These are phyloP conservation scores for Raja brachyura DNA, from an alignment of 2,113 vertebrate genomes.

Conservation along the genomic window DNA sequence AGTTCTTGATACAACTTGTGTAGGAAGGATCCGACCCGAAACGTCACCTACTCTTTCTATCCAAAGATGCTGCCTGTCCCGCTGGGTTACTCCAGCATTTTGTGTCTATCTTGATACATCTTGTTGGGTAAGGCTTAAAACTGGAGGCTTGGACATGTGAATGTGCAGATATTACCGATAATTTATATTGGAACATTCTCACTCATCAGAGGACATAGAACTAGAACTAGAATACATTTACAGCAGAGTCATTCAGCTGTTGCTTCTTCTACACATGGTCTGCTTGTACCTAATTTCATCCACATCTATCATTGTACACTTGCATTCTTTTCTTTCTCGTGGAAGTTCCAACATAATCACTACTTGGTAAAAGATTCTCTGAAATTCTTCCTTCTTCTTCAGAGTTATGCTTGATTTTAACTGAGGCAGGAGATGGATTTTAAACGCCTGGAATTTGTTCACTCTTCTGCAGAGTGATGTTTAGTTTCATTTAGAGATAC, in stretches of 20 bases:
- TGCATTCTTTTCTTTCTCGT: background rate
- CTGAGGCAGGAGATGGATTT: background rate
- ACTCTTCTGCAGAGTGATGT: too few species aligned
- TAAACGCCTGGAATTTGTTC: too few species aligned
- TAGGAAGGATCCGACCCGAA: too few species aligned
- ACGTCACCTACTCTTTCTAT: too few species aligned
- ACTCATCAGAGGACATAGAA: background rate
- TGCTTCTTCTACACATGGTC: background rate
- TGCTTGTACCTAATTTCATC: too few species aligned
- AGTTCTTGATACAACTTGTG: background rate
- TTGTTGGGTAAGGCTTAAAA: background rate
- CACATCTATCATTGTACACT: background rate
- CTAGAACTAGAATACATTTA: background rate
- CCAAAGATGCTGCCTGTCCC: too few species aligned
- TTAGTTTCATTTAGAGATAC: too few species aligned
- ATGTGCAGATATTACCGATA: background rate
- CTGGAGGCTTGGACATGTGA: background rate
- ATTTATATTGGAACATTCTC: background rate
- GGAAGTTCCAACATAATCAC: background rate
- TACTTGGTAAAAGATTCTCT: too few species aligned
- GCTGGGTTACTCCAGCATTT: too few species aligned
- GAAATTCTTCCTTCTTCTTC: background rate
- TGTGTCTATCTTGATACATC: background rate
- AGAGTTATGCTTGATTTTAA: background rate
- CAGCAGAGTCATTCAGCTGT: background rate